phyloP scores from a whole-genome alignment of 2,113 vertebrate species.

The Machaerirhynchus nigripectus region DNA sequence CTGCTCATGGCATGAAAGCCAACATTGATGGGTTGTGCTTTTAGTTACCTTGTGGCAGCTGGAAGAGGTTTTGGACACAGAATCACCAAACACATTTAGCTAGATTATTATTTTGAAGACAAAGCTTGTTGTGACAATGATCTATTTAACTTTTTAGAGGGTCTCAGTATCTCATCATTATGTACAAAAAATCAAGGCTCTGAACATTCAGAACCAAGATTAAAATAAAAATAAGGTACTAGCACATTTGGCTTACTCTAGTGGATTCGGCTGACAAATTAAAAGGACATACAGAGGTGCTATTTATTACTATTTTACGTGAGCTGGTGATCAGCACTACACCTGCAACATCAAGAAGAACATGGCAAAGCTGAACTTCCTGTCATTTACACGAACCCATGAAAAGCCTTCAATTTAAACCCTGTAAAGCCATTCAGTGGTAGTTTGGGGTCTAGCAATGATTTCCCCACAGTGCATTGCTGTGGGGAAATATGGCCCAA shows the following conservation, averaged over 20 bases:
- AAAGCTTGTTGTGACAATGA: background rate
- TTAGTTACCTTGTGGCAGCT: background rate
- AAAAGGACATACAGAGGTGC: rapidly evolving
- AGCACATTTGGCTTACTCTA: background rate
- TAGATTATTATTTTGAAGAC: background rate
- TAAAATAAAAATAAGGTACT: background rate
- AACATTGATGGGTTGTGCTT: background rate
- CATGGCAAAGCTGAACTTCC: background rate
- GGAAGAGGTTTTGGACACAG: background rate
- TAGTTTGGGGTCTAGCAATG: background rate
- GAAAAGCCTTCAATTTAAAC: background rate
- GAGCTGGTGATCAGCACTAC: background rate
- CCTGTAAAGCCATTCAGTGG: background rate
- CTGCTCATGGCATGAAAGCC: background rate
- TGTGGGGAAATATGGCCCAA: background rate
- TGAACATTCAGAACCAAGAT: background rate
- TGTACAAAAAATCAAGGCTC: background rate
- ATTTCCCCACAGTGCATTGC: background rate
- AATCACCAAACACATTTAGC: background rate
- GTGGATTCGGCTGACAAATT: background rate
- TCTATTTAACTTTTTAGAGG: background rate
- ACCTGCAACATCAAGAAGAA: background rate
- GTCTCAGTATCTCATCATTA: background rate
- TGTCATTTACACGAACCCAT: background rate
- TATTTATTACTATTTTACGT: background rate